phyloP scores from a whole-genome alignment of 2,888 invertebrate species.

The Sarcophaga variegata region DNA sequence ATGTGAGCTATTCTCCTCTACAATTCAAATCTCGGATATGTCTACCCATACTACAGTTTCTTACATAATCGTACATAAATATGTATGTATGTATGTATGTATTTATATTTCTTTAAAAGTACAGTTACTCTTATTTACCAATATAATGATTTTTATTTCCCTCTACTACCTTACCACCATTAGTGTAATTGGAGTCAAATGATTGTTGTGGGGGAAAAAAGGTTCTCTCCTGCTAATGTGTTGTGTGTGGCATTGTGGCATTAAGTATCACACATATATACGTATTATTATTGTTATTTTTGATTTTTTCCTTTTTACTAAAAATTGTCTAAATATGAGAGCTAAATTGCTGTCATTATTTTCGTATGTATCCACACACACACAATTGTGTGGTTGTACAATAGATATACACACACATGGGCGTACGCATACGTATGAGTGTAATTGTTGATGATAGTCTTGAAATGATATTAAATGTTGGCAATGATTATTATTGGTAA shows the following conservation, averaged over 20 bases:
- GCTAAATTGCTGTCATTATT: constrained; percentile 25
- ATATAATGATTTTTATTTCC: too few species aligned
- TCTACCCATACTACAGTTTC: too few species aligned
- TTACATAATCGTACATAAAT: background rate
- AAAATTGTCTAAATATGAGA: constrained; percentile 43
- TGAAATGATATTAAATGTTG: constrained; percentile 36
- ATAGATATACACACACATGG: too few species aligned
- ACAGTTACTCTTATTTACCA: too few species aligned
- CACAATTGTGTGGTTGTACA: background rate
- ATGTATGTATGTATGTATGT: background rate
- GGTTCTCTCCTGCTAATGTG: background rate
- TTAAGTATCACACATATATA: constrained; percentile 14
- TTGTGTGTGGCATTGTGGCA: background rate
- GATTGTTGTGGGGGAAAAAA: background rate
- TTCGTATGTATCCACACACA: background rate
- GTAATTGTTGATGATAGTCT: constrained; percentile 43
- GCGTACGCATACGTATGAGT: background rate
- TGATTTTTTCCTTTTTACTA: background rate
- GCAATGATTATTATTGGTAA: constrained; percentile 16
- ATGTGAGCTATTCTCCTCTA: too few species aligned
- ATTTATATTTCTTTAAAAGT: too few species aligned
- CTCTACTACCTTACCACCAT: too few species aligned
- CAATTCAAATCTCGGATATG: too few species aligned
- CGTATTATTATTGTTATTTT: background rate
- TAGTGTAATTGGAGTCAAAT: constrained; percentile 4